These are phyloP conservation scores for Aphodius sticticus DNA, from an alignment of 2,888 invertebrate genomes.

Conservation along the genomic window DNA sequence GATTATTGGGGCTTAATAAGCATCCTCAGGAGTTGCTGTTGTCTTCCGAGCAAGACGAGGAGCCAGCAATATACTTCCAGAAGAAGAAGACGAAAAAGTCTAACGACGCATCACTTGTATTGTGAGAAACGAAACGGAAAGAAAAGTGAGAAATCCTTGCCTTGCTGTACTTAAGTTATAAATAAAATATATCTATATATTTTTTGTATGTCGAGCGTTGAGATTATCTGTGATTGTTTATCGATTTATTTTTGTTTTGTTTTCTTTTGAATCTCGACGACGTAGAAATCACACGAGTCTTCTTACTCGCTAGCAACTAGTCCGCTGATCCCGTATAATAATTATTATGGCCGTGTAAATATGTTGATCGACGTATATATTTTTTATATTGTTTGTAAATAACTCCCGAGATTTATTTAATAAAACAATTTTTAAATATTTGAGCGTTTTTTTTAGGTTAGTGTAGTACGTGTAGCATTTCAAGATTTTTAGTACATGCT, in stretches of 20 bases:
- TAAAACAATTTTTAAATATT: neutral
- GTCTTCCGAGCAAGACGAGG: slow-evolving; percentile 57
- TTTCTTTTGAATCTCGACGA: neutral
- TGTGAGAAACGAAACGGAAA: neutral
- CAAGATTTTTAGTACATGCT: too few relatives aligned
- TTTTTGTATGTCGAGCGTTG: neutral
- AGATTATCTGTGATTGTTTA: neutral
- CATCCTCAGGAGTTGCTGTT: slow-evolving; percentile 58
- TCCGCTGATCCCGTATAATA: neutral
- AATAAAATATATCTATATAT: slow-evolving; percentile 4
- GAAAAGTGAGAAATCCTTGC: too few relatives aligned
- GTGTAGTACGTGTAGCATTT: too few relatives aligned
- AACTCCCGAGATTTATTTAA: neutral
- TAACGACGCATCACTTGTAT: neutral
- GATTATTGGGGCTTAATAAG: slow-evolving; percentile 59
- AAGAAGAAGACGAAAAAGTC: neutral
- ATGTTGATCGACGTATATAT: neutral
- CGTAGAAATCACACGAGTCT: neutral
- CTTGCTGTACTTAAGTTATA: neutral
- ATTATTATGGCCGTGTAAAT: neutral
- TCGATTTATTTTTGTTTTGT: neutral
- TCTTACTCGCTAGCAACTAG: too few relatives aligned
- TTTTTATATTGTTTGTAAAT: slow-evolving; percentile 4
- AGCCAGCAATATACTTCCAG: slow-evolving; percentile 49
- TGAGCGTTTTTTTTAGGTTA: neutral